Conservation (phyloP, 2,888 invertebrate genomes). For the Tetanocera ferruginea region DNA sequence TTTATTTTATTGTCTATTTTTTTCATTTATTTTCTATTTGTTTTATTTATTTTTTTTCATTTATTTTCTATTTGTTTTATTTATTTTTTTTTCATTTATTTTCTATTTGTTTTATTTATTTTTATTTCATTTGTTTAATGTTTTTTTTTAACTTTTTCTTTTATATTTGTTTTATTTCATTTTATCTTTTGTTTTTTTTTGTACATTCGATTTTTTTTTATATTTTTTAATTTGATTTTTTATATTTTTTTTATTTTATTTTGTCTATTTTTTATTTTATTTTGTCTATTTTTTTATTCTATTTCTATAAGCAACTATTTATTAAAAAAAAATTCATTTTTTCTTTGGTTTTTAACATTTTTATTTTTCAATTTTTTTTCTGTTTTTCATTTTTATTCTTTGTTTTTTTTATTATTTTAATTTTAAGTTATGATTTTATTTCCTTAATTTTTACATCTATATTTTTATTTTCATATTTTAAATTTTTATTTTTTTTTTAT, state of each 20-base stretch:
- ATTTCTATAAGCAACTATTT: background rate
- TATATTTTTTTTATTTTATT: background rate
- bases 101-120: too few species aligned
- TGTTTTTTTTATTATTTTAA: background rate
- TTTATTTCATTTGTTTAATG: too few species aligned
- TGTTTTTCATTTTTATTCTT: background rate
- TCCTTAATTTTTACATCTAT: background rate
- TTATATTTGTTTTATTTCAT: too few species aligned
- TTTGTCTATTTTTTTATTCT: background rate
- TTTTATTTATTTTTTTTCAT: too few species aligned
- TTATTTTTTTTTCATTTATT: too few species aligned
- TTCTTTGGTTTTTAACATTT: background rate
- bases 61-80: too few species aligned
- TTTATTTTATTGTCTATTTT: too few species aligned
- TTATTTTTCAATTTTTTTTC: background rate
- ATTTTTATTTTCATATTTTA: background rate
- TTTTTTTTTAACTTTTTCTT: too few species aligned
- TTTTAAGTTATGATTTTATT: background rate
- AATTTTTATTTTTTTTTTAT: conserved; percentile 10
- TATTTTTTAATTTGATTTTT: too few species aligned
- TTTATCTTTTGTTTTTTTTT: too few species aligned
- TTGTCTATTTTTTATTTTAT: background rate
- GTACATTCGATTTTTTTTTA: too few species aligned
- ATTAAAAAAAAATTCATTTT: background rate
- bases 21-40: too few species aligned